Evolutionary conservation across 2,113 vertebrate species (phyloP).

Genomic region (Cyprinodon variegatus): DNA sequence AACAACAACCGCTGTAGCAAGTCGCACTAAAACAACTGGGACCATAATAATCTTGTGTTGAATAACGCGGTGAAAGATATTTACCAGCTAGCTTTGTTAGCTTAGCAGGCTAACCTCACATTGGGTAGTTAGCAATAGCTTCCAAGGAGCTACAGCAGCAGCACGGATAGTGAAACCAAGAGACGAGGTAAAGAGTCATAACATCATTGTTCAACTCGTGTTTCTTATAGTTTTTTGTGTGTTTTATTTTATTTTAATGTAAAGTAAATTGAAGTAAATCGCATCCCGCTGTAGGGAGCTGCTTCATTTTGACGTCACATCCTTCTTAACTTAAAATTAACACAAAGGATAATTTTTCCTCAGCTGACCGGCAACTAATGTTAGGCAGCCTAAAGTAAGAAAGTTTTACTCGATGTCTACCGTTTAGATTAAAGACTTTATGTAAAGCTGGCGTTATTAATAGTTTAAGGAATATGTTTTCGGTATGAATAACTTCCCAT

Average conservation of each 20-base stretch:
- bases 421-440: background rate
- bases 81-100: slow-evolving; percentile 34
- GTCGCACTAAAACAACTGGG: background rate
- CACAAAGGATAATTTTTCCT: background rate
- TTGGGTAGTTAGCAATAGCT: slow-evolving; percentile 1
- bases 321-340: background rate
- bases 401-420: background rate
- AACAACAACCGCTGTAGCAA: background rate
- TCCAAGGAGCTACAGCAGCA: background rate
- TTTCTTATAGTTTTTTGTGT: background rate
- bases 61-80: background rate
- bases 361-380: background rate
- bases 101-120: slow-evolving; percentile 24
- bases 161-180: background rate
- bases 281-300: background rate
- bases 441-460: too few relatives aligned
- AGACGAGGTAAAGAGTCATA: slow-evolving; percentile 37
- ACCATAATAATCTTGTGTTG: background rate
- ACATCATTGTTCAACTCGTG: background rate
- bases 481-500: background rate
- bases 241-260: background rate
- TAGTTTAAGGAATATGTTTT: background rate
- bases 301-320: background rate
- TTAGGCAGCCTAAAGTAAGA: background rate
- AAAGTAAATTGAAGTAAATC: background rate